Evolutionary conservation across 2,797 vertebrate species (phyloP).

Genomic region (Pyrocephalus nanus): DNA sequence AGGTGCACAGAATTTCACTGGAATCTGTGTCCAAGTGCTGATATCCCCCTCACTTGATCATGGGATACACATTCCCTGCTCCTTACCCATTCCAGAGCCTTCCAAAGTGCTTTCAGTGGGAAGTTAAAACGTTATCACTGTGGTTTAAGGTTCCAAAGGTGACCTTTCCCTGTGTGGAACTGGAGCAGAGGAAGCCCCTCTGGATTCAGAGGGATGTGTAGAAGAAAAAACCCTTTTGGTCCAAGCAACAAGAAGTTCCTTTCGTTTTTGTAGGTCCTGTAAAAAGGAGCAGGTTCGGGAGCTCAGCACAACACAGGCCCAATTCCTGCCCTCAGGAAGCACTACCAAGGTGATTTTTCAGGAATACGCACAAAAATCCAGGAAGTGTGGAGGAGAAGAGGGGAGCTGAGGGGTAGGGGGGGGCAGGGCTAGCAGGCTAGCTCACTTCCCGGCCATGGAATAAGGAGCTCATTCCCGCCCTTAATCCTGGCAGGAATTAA

Average conservation of each 20-base stretch:
- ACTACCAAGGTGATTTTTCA: background rate
- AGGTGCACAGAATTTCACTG: background rate
- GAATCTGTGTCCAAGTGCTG: background rate
- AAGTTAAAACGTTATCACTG: background rate
- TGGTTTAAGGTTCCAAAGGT: background rate
- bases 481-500: background rate
- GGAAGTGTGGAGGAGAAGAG: background rate
- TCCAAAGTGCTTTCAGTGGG: background rate
- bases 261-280: background rate
- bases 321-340: background rate
- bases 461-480: background rate
- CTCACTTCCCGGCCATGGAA: background rate
- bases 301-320: background rate
- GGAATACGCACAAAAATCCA: background rate
- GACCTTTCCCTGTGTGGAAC: background rate
- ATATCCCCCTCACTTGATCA: background rate
- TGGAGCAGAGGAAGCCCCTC: background rate
- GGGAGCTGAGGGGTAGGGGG: background rate
- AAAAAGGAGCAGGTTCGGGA: background rate
- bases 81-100: background rate
- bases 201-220: background rate
- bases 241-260: background rate
- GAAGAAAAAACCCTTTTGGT: background rate
- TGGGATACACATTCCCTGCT: background rate
- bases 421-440: constrained; percentile 2